Evolutionary conservation across 2,113 vertebrate genomes (phyloP), one percentile per base, ranked within the genome.

Genomic region (Merops nubicus): DNA sequence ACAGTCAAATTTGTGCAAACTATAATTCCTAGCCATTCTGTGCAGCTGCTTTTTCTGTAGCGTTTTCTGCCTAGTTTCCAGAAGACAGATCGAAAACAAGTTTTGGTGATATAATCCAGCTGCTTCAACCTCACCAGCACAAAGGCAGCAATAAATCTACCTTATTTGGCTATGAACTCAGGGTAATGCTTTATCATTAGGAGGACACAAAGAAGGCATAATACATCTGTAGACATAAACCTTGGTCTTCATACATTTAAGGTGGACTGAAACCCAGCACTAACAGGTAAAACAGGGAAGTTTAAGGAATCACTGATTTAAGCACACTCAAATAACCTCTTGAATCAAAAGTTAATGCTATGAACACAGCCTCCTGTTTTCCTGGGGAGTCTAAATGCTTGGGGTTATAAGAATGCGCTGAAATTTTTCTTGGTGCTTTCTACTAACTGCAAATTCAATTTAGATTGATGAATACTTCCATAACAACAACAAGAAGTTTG

Each of bases 91-190:
- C 0, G 11, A 85, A 85, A 85, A 13, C 22, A 47, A 83, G 15
- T 84, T 90, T 84, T 83, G 34, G n/a, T 77, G 26, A 25, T 54
- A 77, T n/a, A 96, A 79, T 48, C 50, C 82, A 63, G 14, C 48
- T 80, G 67, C 34, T 80, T 83, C 57, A 62, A 70, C 21, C 43
- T 80, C 59, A 47, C 21, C 38, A 68, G 21, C 38, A 80, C 6
- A 65, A 83, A 74, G 20, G 14, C 13, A 67, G 15, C 17, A 59
- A 57, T 95, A 93, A 90, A 96, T 91, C 51, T 77, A 28, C 47
- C 42, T 86, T 70, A 67, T 96, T 90, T 90, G 68, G 33, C 34
- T 90, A 84, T 47, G 80, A 67, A 64, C 4, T 57, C 33, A 31
- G 47, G 42, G 33, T 47, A 76, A 50, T 74, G 4, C 5, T 74